Evolutionary conservation across 92 coral and sea anemone species (phyloP), one percentile per base, ranked within the genome.

Genomic region (Phenganax stokvisi): DNA sequence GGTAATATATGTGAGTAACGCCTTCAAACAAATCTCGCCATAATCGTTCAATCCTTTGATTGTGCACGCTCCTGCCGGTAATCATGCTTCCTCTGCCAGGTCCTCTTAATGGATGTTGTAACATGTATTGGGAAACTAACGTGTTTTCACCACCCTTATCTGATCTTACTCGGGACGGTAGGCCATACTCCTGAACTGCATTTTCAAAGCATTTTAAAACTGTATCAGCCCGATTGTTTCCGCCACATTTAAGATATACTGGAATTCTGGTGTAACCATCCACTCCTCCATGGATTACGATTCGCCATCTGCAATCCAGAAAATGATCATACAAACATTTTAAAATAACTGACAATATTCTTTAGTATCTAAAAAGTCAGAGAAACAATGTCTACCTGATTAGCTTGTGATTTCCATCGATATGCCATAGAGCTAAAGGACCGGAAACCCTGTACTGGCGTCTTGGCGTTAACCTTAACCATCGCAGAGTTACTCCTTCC

Each of bases 341-440:
- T 20, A 20, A 20, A 20, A 20, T 20, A 20, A 20, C 25, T 20
- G 25, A 20, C 25, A 20, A 20, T 20, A 20, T 20, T 20, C 25
- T 20, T 20, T 20, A 20, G 25, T 20, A 20, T 20, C 25, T 20
- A 20, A 20, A 20, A 20, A 20, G 25, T 20, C 25, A 20, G 25
- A 20, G 25, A 20, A 20, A 20, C 25, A 20, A 20, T 20, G 25
- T 20, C 25, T 62, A 87, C 90, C 88, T 57, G 51, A 87, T 84
- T 6, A 87, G 83, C 71, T 87, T 87, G 59, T 86, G 89, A 69
- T 86, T 81, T 15, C 89, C 89, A 68, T 82, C 86, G 65, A 82
- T 76, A 52, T 86, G 89, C 89, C 90, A 87, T 72, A 87, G 79
- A 66, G 85, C 74, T 60, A 87, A 81, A 7, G 87, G 89, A 44